These are phyloP conservation scores for Stigmatopora nigra DNA, from an alignment of 2,113 vertebrate genomes.

Conservation along the genomic window DNA sequence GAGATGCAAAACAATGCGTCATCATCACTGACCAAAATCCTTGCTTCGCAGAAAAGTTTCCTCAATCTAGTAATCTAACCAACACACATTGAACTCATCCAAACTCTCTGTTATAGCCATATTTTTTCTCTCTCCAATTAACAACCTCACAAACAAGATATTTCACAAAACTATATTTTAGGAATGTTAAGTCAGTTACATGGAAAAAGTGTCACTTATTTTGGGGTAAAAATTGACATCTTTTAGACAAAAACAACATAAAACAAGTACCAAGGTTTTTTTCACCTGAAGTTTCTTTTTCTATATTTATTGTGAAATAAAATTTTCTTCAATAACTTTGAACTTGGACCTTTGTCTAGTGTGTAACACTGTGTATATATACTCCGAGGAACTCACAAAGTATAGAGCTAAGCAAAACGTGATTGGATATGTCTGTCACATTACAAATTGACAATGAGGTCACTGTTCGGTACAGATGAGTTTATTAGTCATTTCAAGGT, in stretches of 20 bases:
- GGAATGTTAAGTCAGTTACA: slow-evolving; percentile 12
- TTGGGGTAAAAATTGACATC: neutral
- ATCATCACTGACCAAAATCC: slow-evolving; percentile 28
- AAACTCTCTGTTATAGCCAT: neutral
- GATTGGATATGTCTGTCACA: neutral
- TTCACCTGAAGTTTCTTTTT: neutral
- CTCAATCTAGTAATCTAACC: neutral
- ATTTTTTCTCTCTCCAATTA: neutral
- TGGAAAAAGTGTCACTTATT: neutral
- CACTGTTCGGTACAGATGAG: neutral
- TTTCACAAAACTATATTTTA: slow-evolving; percentile 1
- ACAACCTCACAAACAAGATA: neutral
- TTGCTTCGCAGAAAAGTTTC: slow-evolving; percentile 27
- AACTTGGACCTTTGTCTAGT: neutral
- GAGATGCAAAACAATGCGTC: slow-evolving; percentile 22
- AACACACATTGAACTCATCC: neutral
- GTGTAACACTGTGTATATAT: neutral
- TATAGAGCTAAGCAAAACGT: neutral
- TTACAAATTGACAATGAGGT: neutral
- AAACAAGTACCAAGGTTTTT: neutral
- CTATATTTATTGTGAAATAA: neutral
- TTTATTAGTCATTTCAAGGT: slow-evolving; percentile 3
- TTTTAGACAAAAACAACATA: slow-evolving; percentile 20
- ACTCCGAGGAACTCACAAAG: neutral
- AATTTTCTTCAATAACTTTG: neutral